phyloP scores from a whole-genome alignment of 2,797 vertebrate species.

The Pseudochirops cupreus region DNA sequence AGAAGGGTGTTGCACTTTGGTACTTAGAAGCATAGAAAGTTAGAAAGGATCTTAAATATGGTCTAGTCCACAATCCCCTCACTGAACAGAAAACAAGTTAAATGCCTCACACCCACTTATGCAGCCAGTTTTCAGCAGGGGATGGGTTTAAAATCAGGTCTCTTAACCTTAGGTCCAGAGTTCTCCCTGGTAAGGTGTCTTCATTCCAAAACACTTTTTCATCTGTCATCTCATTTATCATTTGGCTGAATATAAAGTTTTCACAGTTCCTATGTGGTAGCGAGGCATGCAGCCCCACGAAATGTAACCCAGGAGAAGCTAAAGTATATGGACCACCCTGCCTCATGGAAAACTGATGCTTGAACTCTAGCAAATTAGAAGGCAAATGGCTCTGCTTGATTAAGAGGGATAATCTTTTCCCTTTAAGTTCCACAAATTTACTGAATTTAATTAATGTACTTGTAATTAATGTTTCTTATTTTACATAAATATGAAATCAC shows the following conservation, averaged over 20 bases:
- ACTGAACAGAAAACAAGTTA: not conserved
- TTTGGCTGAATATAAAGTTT: not conserved
- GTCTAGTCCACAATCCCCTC: not conserved
- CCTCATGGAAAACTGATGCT: not conserved
- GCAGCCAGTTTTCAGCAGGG: not conserved
- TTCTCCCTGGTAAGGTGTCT: not conserved
- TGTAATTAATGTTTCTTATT: conserved; percentile 43
- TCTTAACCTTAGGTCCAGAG: not conserved
- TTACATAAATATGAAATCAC: conserved; percentile 44
- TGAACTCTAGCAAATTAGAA: conserved; percentile 14
- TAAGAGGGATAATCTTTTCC: conserved; percentile 33
- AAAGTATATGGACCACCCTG: conserved; percentile 7
- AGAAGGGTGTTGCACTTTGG: not conserved
- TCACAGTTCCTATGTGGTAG: conserved; percentile 48
- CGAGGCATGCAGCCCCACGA: not conserved
- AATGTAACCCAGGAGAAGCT: conserved; percentile 1
- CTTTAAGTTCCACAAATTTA: conserved; percentile 48
- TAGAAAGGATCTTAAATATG: not conserved
- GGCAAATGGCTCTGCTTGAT: conserved; percentile 19
- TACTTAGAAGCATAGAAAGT: not conserved
- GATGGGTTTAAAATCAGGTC: not conserved
- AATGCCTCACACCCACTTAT: not conserved
- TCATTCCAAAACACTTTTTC: not conserved
- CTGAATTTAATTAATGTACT: conserved; percentile 47
- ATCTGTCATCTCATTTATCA: not conserved